A percentile compares a stretch with the other conserved stretches of the same genome.
phyloP scores from a whole-genome alignment of 2,888 invertebrate species.

The Aphelenchoides bicaudatus region DNA sequence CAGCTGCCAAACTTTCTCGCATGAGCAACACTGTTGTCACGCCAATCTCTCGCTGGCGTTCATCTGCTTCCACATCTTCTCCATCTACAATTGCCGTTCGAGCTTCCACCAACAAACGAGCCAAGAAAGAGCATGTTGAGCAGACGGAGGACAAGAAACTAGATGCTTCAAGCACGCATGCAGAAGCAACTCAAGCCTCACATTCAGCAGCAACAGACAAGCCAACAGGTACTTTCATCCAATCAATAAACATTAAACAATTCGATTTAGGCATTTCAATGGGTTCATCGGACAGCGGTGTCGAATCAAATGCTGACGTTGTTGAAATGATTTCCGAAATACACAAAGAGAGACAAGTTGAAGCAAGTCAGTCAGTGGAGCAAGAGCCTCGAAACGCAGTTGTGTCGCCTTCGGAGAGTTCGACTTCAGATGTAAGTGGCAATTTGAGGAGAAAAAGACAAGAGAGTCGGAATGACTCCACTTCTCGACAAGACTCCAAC shows the following conservation, averaged over 20 bases:
- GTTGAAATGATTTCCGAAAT: slow-evolving; percentile 40
- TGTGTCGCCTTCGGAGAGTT: slow-evolving; percentile 34
- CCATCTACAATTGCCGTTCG: neutral
- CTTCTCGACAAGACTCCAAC: slow-evolving; percentile 3
- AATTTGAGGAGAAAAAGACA: slow-evolving; percentile 11
- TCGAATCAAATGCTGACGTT: slow-evolving; percentile 56
- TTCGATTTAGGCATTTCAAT: slow-evolving; percentile 41
- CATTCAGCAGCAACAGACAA: slow-evolving; percentile 18
- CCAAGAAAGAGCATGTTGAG: neutral
- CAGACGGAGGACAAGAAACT: neutral
- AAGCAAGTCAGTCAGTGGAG: slow-evolving; percentile 33
- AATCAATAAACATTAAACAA: neutral
- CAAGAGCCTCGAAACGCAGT: slow-evolving; percentile 26
- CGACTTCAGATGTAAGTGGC: slow-evolving; percentile 31
- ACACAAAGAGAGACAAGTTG: slow-evolving; percentile 39
- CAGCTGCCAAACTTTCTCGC: too few species aligned
- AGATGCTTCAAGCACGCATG: too few species aligned
- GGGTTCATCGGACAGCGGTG: slow-evolving; percentile 59
- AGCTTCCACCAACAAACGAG: neutral
- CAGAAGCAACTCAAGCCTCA: too few species aligned
- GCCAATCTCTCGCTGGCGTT: too few species aligned
- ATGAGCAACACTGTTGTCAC: too few species aligned
- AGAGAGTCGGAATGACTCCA: slow-evolving; percentile 10
- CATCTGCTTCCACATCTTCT: neutral
- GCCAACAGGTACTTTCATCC: slow-evolving; percentile 10